A percentile compares a stretch with the other conserved stretches of the same genome.
Evolutionary conservation across 2,888 invertebrate species (phyloP).

Genomic region (Mayetiola destructor): DNA sequence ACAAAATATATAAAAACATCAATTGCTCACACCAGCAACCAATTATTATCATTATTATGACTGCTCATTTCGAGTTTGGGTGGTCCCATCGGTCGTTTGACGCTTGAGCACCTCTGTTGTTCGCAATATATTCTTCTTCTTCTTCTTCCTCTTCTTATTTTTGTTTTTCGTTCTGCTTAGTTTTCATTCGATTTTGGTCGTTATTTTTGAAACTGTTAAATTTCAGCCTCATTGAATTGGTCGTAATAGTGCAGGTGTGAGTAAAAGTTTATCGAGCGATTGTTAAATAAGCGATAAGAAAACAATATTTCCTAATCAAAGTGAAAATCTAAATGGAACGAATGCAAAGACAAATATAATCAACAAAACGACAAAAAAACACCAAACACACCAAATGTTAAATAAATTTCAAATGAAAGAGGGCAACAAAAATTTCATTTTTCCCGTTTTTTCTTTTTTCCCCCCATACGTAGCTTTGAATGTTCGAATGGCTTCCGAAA

Average conservation of each 20-base stretch:
- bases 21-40: neutral
- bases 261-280: conserved; percentile 2
- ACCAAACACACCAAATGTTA: neutral
- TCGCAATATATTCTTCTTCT: too few species aligned
- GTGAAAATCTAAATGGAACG: neutral
- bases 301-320: conserved; percentile 2
- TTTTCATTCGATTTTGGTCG: too few species aligned
- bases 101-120: too few species aligned
- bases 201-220: too few species aligned
- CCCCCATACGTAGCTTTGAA: too few species aligned
- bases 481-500: too few species aligned
- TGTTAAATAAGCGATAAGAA: neutral
- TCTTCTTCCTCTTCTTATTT: too few species aligned
- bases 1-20: too few species aligned
- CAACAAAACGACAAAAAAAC: neutral
- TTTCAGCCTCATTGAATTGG: neutral
- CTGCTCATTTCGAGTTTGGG: neutral
- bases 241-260: neutral
- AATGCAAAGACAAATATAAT: neutral
- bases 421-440: neutral
- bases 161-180: too few species aligned
- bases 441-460: too few species aligned
- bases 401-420: neutral
- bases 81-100: neutral
- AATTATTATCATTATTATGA: neutral